phyloP scores from a whole-genome alignment of 2,888 invertebrate genomes.

The Idaea biselata region DNA sequence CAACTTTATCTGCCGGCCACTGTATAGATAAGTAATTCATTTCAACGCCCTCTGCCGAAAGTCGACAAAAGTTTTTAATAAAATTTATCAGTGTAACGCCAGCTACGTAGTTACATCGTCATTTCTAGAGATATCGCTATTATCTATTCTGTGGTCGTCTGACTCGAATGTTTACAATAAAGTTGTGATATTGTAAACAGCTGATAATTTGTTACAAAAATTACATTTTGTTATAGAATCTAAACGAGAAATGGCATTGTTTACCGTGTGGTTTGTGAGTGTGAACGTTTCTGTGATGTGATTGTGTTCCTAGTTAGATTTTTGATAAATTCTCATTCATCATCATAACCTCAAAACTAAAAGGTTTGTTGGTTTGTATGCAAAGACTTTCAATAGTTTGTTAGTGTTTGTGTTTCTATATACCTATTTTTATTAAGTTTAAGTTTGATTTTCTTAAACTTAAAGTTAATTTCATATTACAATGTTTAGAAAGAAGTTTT shows the following conservation, averaged over 20 bases:
- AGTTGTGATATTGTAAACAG: constrained; percentile 2
- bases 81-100: background rate
- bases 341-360: constrained; percentile 42
- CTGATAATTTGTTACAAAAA: constrained; percentile 2
- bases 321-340: background rate
- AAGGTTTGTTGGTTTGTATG: constrained; percentile 35
- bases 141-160: background rate
- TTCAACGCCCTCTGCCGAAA: constrained; percentile 3
- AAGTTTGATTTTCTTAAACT: too few species aligned
- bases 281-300: background rate
- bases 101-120: background rate
- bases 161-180: constrained; percentile 1
- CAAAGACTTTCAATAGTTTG: too few species aligned
- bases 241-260: background rate
- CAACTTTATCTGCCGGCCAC: too few species aligned
- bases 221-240: background rate
- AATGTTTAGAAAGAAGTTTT: too few species aligned
- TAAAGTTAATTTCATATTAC: too few species aligned
- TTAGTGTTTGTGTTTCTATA: constrained; percentile 1
- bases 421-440: too few species aligned
- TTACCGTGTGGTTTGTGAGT: background rate
- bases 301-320: background rate
- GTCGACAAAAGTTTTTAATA: background rate
- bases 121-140: background rate
- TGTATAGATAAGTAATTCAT: background rate